A percentile compares a stretch with the other conserved stretches of the same genome.
These are phyloP conservation scores for Anabas testudineus DNA, from an alignment of 2,797 vertebrate species.

Conservation along the genomic window DNA sequence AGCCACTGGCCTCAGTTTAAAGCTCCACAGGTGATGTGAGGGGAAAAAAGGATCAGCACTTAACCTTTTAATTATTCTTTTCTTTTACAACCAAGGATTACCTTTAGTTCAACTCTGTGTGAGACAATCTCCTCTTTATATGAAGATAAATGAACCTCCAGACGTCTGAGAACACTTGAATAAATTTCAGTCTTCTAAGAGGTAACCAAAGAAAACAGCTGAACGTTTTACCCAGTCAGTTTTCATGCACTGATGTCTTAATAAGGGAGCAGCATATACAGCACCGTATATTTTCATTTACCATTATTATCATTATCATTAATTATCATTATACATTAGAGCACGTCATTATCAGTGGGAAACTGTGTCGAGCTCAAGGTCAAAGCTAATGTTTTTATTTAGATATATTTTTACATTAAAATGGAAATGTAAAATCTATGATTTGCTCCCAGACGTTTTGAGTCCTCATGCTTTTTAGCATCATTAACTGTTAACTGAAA, in stretches of 20 bases:
- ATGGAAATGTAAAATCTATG: conserved; percentile 4
- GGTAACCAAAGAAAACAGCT: not conserved
- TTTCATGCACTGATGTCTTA: not conserved
- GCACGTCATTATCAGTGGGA: not conserved
- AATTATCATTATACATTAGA: no score
- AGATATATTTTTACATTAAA: not conserved
- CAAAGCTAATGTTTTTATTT: not conserved
- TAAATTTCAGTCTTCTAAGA: conserved; percentile 19
- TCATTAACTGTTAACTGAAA: conserved; percentile 62
- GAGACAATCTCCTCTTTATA: conserved; percentile 58
- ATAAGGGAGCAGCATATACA: not conserved
- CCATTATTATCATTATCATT: no score
- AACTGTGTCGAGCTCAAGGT: conserved; percentile 46
- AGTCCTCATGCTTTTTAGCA: conserved; percentile 25
- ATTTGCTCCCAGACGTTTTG: conserved; percentile 50
- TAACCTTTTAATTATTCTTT: conserved; percentile 85
- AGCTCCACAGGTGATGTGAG: conserved; percentile 73
- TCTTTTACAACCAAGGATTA: conserved; percentile 71
- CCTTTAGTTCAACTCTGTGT: conserved; percentile 57
- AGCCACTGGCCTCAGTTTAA: conserved; percentile 73
- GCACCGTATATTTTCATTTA: no score
- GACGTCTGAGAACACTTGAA: conserved; percentile 34
- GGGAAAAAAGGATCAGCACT: conserved; percentile 77
- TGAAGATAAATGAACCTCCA: conserved; percentile 62
- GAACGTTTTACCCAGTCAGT: not conserved